These are phyloP conservation scores for Vespertilio murinus DNA, from an alignment of 2,797 vertebrate species.

Conservation along the genomic window DNA sequence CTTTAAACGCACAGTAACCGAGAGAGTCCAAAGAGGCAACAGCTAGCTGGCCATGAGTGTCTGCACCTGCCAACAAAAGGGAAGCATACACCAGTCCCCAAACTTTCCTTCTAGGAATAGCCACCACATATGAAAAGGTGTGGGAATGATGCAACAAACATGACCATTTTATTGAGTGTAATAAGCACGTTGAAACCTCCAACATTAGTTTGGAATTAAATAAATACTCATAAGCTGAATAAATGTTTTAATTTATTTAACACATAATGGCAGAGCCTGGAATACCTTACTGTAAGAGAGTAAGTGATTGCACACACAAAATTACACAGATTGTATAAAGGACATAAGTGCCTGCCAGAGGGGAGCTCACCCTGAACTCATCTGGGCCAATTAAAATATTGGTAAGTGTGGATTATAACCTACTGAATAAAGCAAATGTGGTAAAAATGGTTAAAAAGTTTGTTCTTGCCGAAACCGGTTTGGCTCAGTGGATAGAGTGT, in stretches of 20 bases:
- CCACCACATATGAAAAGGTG: not conserved
- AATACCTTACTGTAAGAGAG: not conserved
- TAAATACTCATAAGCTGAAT: not conserved
- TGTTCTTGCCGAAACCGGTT: no score
- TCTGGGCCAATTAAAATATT: not conserved
- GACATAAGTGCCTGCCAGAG: not conserved
- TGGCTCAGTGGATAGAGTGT: no score
- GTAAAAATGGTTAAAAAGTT: not conserved
- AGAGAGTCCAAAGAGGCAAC: not conserved
- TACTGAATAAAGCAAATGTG: not conserved
- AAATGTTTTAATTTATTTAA: not conserved
- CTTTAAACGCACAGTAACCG: not conserved
- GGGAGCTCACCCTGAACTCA: not conserved
- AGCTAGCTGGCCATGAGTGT: not conserved
- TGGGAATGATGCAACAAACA: not conserved
- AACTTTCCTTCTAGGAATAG: not conserved
- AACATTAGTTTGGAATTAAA: not conserved
- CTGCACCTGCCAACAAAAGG: not conserved
- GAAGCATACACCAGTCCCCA: not conserved
- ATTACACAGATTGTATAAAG: not conserved
- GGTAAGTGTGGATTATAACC: not conserved
- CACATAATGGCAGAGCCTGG: not conserved
- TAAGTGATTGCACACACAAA: not conserved
- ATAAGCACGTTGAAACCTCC: not conserved
- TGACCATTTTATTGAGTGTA: not conserved